Base-by-base conservation (phyloP, 64 coral and sea anemone genomes). In the Orbicella faveolata region DNA sequence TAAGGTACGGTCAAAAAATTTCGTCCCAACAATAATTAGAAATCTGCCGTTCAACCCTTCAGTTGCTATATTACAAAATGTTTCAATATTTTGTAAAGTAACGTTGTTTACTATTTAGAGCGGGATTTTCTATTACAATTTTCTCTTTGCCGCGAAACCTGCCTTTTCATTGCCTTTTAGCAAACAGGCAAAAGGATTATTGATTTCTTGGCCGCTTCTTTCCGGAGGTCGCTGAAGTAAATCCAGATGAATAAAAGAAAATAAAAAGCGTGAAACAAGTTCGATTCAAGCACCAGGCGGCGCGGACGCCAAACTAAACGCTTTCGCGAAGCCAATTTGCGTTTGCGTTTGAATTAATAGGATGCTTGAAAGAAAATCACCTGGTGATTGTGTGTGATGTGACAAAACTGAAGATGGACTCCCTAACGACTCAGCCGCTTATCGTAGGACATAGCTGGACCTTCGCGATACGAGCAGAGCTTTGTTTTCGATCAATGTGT, bases 271-370 rank as follows among this genome's bases (percentile, higher is more conserved):
- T 23, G 26, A 72, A 72, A 68, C 34, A 37, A 34, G 35, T 68
- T 81, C 25, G 33, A 63, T 19, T 63, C 35, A 15, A 37, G 19
- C 82, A 6, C 82, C 82, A 25, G 82, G 82, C 63, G 82, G 82
- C 65, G 21, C 8, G 6, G 63, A 85, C 65, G 82, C 65, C 64
- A 83, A 83, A 79, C 35, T 39, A 30, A 66, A 18, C 23, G 61
- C 35, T 34, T 85, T 72, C 21, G 36, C 14, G n/a, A 85, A 33
- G 41, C 82, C 36, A 63, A 41, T 68, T 66, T 20, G 64, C 64
- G 63, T 85, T 44, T 73, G 82, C 39, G 25, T 66, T 85, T 85
- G 36, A 52, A 85, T 85, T 83, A 41, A 72, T 85, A 33, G 36
- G 72, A 68, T 52, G 39, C 30, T 85, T 72, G 57, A 72, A 16